phyloP scores from a whole-genome alignment of 2,113 vertebrate species.

The Pithys albifrons region DNA sequence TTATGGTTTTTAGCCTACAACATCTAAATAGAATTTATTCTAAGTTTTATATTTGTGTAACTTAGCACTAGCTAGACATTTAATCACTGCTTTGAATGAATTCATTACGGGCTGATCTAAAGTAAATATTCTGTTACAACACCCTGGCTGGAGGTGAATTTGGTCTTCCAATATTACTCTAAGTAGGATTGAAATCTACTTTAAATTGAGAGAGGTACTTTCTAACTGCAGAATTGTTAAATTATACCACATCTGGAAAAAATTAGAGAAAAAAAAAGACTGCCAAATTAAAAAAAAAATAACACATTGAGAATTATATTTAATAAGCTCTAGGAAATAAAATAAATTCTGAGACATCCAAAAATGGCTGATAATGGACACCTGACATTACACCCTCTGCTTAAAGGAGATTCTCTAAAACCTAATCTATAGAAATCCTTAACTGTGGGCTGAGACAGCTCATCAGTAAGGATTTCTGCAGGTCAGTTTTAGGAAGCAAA shows the following conservation, averaged over 20 bases:
- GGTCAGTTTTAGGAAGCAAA: not conserved
- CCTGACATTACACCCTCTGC: not conserved
- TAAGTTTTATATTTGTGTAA: not conserved
- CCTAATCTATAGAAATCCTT: not conserved
- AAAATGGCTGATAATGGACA: not conserved
- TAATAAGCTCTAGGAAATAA: not conserved
- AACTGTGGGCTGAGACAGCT: not conserved
- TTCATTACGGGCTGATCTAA: not conserved
- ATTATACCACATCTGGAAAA: not conserved
- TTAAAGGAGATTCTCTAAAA: not conserved
- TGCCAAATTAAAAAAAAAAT: not conserved
- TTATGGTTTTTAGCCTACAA: not conserved
- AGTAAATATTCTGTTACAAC: not conserved
- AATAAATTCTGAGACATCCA: not conserved
- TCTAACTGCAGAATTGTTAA: not conserved
- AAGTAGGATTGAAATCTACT: not conserved
- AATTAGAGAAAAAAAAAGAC: not conserved
- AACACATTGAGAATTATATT: not conserved
- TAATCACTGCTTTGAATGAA: not conserved
- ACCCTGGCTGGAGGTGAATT: not conserved
- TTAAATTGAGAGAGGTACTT: not conserved
- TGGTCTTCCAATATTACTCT: not conserved
- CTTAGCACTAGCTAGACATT: not conserved
- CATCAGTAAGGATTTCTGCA: not conserved
- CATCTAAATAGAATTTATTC: not conserved